A percentile compares a stretch with the other conserved stretches of the same genome.
These are phyloP conservation scores for Gobiocypris rarus DNA, from an alignment of 2,113 vertebrate genomes.

Conservation along the genomic window DNA sequence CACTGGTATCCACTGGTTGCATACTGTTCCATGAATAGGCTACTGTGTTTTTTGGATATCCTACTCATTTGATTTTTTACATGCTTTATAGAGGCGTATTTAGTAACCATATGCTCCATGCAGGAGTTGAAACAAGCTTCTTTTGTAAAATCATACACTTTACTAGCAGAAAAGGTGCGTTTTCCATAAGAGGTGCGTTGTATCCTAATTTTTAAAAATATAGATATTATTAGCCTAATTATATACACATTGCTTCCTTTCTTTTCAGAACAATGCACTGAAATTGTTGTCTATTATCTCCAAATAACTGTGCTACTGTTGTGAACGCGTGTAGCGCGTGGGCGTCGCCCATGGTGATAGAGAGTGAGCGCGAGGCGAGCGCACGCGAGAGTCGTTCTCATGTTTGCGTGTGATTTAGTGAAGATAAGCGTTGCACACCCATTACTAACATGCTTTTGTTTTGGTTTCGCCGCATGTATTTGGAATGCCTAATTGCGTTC, in stretches of 20 bases:
- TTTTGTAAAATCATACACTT: not conserved
- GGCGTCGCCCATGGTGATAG: slow-evolving; percentile 15
- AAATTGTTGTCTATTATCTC: not conserved
- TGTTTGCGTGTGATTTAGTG: slow-evolving; percentile 8
- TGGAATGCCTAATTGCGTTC: slow-evolving; percentile 9
- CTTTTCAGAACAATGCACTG: not conserved
- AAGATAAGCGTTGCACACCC: not conserved
- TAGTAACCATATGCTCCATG: not conserved
- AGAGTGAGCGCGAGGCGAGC: slow-evolving; percentile 11
- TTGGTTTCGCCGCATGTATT: slow-evolving; percentile 16
- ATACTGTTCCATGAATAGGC: not conserved
- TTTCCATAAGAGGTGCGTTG: not conserved
- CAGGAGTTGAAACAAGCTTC: not conserved
- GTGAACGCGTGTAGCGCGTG: slow-evolving; percentile 12
- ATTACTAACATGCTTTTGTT: slow-evolving; percentile 18
- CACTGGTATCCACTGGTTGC: not conserved
- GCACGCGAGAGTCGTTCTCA: not conserved
- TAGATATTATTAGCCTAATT: not conserved
- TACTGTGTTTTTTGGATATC: too few species aligned
- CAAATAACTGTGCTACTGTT: not conserved
- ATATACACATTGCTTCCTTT: not conserved
- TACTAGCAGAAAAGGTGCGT: not conserved
- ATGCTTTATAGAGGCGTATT: not conserved
- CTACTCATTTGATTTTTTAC: not conserved
- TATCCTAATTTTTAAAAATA: not conserved